A percentile compares a stretch with the other conserved stretches of the same genome.
Evolutionary conservation across 2,797 vertebrate species (phyloP).

Genomic region (Ctenopoma multispine): DNA sequence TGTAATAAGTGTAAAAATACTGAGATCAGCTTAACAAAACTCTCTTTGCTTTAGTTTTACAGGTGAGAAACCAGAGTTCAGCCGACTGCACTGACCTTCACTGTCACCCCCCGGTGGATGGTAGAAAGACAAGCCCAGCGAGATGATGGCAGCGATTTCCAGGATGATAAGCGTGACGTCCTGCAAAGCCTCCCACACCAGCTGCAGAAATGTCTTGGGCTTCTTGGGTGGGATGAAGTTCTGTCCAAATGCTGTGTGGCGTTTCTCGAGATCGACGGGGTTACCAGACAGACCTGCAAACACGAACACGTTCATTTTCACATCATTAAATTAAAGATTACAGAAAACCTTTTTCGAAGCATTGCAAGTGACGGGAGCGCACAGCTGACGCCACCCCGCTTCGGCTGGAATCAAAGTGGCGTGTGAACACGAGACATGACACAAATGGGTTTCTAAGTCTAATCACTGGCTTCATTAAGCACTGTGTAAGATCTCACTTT

Average conservation of each 20-base stretch:
- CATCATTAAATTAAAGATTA: neutral
- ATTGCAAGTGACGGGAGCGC: too few relatives aligned
- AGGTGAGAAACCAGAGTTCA: neutral
- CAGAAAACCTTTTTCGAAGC: neutral
- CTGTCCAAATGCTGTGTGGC: slow-evolving; percentile 88
- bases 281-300: slow-evolving; percentile 92
- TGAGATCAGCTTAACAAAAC: too few relatives aligned
- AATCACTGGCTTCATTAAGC: too few relatives aligned
- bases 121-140: slow-evolving; percentile 94
- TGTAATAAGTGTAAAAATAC: too few relatives aligned
- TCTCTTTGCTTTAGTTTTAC: too few relatives aligned
- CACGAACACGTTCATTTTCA: slow-evolving; percentile 15
- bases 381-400: neutral
- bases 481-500: too few relatives aligned
- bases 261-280: slow-evolving; percentile 92
- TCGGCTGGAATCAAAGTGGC: neutral
- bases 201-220: slow-evolving; percentile 95
- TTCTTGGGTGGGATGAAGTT: slow-evolving; percentile 98
- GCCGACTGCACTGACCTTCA: slow-evolving; percentile 83
- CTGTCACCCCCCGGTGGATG: slow-evolving; percentile 89
- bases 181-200: slow-evolving; percentile 98
- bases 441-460: neutral
- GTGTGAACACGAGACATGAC: neutral
- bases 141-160: slow-evolving; percentile 97
- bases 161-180: slow-evolving; percentile 98